These are phyloP conservation scores for Aepyceros melampus DNA, from an alignment of 2,113 vertebrate species.

Conservation along the genomic window DNA sequence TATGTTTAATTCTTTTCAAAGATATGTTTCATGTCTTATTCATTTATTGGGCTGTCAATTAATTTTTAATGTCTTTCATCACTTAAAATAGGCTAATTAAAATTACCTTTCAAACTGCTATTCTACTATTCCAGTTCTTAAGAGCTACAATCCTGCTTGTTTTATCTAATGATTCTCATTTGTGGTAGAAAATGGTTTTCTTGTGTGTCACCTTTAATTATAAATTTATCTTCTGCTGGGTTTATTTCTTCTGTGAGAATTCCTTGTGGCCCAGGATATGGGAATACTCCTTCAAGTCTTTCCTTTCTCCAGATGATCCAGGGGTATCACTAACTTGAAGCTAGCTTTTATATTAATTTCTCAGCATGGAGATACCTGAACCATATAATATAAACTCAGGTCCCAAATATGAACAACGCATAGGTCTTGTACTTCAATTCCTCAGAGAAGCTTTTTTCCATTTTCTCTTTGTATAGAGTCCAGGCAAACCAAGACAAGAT, in stretches of 20 bases:
- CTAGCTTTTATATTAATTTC: slow-evolving; percentile 8
- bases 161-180: neutral
- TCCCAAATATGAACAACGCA: neutral
- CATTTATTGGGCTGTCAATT: neutral
- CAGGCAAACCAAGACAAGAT: slow-evolving; percentile 34
- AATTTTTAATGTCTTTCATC: neutral
- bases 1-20: slow-evolving; percentile 23
- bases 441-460: neutral
- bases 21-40: neutral
- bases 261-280: neutral
- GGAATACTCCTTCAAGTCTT: neutral
- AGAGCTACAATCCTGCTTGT: neutral
- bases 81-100: slow-evolving; percentile 28
- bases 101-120: neutral
- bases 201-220: neutral
- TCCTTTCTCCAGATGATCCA: neutral
- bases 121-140: neutral
- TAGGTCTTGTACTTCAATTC: neutral
- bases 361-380: neutral
- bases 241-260: slow-evolving; percentile 28
- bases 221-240: slow-evolving; percentile 5
- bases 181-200: neutral
- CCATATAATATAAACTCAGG: neutral
- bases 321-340: neutral
- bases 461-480: slow-evolving; percentile 2